Conservation (phyloP, 1,140 invertebrate species). For the Agraylea sexmaculata region DNA sequence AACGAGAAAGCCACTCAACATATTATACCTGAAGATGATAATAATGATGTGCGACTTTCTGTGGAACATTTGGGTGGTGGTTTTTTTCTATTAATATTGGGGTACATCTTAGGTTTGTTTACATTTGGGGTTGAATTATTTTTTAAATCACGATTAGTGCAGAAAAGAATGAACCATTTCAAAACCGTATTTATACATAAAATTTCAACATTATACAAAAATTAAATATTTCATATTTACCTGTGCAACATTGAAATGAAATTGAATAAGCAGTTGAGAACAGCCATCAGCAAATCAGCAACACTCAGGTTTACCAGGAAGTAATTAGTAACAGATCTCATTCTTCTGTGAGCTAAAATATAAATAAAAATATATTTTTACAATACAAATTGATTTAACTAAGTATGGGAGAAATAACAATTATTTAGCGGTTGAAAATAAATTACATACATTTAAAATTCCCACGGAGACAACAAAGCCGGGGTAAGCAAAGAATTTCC, state of each 20-base stretch:
- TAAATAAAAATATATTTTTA: constrained; percentile 20
- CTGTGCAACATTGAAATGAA: constrained; percentile 78
- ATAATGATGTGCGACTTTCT: constrained; percentile 29
- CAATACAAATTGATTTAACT: not conserved
- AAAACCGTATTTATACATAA: not conserved
- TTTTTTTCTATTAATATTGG: constrained; percentile 33
- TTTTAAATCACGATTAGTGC: constrained; percentile 2
- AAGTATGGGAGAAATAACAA: too few relatives aligned
- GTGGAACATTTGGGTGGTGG: constrained; percentile 37
- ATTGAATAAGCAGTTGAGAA: constrained; percentile 87
- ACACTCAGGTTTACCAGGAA: constrained; percentile 90
- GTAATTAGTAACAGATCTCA: constrained; percentile 93
- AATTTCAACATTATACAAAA: not conserved
- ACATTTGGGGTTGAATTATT: constrained; percentile 25
- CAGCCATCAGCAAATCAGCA: constrained; percentile 84
- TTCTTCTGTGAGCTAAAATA: constrained; percentile 64
- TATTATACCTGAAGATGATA: constrained; percentile 14
- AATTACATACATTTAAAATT: too few relatives aligned
- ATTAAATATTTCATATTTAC: constrained; percentile 24
- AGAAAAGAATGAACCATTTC: not conserved
- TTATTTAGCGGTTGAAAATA: too few relatives aligned
- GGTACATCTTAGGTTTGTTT: constrained; percentile 24
- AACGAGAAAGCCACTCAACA: constrained; percentile 20
- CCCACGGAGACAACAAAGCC: too few relatives aligned
- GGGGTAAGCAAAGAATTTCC: too few relatives aligned